Evolutionary conservation across 1,140 invertebrate genomes (phyloP).

Genomic region (Sinella curviseta): DNA sequence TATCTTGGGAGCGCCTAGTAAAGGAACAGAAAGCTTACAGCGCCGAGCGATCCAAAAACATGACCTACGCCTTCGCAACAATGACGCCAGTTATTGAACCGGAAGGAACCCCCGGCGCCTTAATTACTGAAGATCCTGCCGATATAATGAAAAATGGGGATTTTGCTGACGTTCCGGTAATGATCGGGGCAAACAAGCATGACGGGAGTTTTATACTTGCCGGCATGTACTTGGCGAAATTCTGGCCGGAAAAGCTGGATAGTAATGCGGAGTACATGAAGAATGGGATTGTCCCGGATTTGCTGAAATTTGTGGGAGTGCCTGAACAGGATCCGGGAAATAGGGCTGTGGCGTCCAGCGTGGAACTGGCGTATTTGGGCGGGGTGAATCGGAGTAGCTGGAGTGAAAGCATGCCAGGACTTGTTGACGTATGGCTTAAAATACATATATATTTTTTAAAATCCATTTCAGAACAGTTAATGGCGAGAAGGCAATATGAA

Average conservation of each 20-base stretch:
- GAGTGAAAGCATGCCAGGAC: conserved; percentile 24
- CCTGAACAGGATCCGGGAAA: background rate
- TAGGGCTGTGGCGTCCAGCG: background rate
- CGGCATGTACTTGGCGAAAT: conserved; percentile 18
- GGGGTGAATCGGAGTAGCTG: conserved; percentile 24
- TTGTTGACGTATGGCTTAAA: conserved; percentile 37
- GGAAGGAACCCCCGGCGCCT: conserved; percentile 31
- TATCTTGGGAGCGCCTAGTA: background rate
- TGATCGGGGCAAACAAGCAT: conserved; percentile 41
- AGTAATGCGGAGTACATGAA: conserved; percentile 34
- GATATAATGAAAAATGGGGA: conserved; percentile 33
- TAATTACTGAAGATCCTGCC: conserved; percentile 42
- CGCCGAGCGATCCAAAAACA: background rate
- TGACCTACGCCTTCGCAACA: conserved; percentile 3
- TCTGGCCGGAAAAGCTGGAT: conserved; percentile 24
- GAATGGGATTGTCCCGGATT: conserved; percentile 30
- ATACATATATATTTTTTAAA: too few species aligned
- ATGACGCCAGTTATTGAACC: conserved; percentile 37
- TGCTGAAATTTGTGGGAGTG: conserved; percentile 19
- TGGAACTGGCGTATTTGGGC: conserved; percentile 32
- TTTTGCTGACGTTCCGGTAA: conserved; percentile 30
- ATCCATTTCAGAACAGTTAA: too few species aligned
- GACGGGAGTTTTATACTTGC: conserved; percentile 38
- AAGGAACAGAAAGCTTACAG: background rate
- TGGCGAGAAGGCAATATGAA: background rate